Conservation (phyloP, 1,140 invertebrate genomes). For the Zaprionus lachaisei region DNA sequence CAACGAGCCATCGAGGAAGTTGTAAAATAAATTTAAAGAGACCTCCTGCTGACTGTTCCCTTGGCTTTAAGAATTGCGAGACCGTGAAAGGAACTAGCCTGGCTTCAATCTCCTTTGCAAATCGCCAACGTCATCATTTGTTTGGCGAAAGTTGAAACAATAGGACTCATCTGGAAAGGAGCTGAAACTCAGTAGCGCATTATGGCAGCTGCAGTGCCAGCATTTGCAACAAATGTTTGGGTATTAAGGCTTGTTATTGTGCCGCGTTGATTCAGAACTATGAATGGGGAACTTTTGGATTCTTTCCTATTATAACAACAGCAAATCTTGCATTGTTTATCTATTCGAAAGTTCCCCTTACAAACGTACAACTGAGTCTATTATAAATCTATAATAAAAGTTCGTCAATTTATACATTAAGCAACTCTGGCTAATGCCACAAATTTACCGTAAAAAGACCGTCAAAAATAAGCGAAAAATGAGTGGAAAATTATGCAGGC, state of each 20-base stretch:
- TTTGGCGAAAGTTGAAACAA: conserved; percentile 17
- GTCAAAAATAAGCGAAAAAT: conserved; percentile 45
- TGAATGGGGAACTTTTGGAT: not conserved
- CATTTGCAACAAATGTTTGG: not conserved
- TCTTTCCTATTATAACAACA: not conserved
- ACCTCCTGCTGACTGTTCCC: conserved; percentile 5
- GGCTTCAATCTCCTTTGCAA: conserved; percentile 41
- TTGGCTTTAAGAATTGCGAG: conserved; percentile 26
- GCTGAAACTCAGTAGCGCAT: conserved; percentile 16
- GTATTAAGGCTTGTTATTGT: not conserved
- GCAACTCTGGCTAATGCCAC: conserved; percentile 6
- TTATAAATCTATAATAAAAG: not conserved
- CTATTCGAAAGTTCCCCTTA: not conserved
- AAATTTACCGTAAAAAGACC: conserved; percentile 22
- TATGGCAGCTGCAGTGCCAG: not conserved
- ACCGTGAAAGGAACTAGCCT: conserved; percentile 29
- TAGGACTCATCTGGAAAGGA: conserved; percentile 16
- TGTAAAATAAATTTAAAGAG: conserved; percentile 74
- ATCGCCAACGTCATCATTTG: conserved; percentile 35
- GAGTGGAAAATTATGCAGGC: conserved; percentile 37
- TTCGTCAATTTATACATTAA: not conserved
- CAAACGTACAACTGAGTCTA: not conserved
- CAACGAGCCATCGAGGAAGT: conserved; percentile 60
- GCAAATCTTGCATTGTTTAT: not conserved
- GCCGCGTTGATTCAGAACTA: not conserved